Conservation (phyloP, 1,140 invertebrate species). For the Steinernema feltiae region DNA sequence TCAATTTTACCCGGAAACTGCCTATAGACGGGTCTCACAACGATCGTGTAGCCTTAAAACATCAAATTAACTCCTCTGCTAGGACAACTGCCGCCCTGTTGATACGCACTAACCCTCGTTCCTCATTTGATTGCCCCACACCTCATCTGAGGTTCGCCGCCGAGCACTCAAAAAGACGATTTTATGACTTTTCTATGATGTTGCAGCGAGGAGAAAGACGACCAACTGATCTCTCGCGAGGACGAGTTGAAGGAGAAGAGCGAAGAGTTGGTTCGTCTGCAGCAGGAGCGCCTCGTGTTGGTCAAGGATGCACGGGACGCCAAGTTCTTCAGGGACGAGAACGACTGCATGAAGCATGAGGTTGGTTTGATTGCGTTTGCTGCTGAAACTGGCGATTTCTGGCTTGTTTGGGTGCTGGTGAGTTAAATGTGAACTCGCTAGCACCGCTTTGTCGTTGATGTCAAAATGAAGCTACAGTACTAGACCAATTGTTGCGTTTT, state of each 20-base stretch:
- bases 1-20: no score
- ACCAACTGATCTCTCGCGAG: neutral
- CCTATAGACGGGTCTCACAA: no score
- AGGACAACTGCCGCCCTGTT: no score
- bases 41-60: no score
- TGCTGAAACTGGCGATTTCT: no score
- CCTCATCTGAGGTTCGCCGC: neutral
- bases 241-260: neutral
- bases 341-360: neutral
- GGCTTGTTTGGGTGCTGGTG: no score
- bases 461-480: no score
- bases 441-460: no score
- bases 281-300: neutral
- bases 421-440: neutral
- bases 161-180: neutral
- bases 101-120: no score
- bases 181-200: neutral
- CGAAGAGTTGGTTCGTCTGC: neutral
- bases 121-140: neutral
- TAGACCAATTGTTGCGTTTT: no score
- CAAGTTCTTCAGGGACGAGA: neutral
- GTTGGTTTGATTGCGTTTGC: neutral
- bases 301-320: neutral
- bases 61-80: no score
- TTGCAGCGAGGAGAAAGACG: conserved; percentile 7